These are phyloP conservation scores for Planiliza haematocheilus DNA, from an alignment of 2,113 vertebrate species.

Conservation along the genomic window DNA sequence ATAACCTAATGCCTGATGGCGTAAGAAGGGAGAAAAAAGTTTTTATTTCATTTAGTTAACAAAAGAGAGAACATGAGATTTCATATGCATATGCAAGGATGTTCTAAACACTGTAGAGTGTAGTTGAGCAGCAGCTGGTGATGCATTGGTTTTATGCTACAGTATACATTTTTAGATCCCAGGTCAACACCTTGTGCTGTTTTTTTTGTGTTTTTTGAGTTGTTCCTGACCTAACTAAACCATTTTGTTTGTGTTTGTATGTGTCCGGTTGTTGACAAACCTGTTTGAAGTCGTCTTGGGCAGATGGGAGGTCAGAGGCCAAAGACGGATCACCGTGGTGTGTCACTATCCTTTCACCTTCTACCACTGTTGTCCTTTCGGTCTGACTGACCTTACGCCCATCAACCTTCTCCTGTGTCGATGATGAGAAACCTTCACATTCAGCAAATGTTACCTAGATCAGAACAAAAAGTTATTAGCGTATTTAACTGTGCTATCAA, in stretches of 20 bases:
- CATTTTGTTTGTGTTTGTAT: too few relatives aligned
- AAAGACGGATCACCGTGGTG: constrained; percentile 87
- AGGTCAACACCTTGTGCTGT: too few relatives aligned
- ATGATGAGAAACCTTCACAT: constrained; percentile 79
- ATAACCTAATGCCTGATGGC: constrained; percentile 87
- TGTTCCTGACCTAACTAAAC: too few relatives aligned
- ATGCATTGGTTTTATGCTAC: too few relatives aligned
- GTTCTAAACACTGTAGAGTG: too few relatives aligned
- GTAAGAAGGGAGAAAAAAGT: constrained; percentile 17
- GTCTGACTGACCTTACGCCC: constrained; percentile 86
- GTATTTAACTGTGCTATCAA: background rate
- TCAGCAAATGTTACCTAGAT: constrained; percentile 89
- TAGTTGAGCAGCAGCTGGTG: too few relatives aligned
- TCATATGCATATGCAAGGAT: background rate
- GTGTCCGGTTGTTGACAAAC: constrained; percentile 72
- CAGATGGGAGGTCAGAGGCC: constrained; percentile 89
- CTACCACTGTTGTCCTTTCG: constrained; percentile 86
- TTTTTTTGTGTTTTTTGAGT: too few relatives aligned
- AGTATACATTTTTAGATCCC: too few relatives aligned
- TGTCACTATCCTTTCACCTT: constrained; percentile 87
- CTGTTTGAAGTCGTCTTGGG: constrained; percentile 93
- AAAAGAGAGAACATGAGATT: background rate
- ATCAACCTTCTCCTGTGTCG: constrained; percentile 83
- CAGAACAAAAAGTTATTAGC: background rate
- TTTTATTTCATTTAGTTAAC: constrained; percentile 1